Conservation (phyloP, 2,888 invertebrate genomes). For the Epistrophe grossulariae region DNA sequence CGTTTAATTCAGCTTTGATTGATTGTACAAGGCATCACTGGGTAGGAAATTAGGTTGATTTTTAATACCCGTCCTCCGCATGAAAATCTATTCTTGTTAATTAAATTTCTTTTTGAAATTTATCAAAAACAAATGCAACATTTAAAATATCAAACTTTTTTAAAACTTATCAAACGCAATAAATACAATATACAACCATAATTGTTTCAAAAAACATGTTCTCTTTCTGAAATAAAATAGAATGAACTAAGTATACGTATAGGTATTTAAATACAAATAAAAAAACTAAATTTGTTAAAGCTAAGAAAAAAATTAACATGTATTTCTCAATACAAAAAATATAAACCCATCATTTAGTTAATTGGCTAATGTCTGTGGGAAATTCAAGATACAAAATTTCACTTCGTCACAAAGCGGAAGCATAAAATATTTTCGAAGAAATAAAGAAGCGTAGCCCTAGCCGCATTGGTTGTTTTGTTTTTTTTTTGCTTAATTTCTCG, state of each 20-base stretch:
- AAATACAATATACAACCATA: no score
- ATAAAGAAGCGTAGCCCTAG: constrained; percentile 16
- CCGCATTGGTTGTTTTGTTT: not conserved
- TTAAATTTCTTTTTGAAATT: no score
- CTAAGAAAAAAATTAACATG: constrained; percentile 6
- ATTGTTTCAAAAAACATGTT: not conserved
- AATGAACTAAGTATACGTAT: not conserved
- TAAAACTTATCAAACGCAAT: not conserved
- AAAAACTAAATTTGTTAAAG: not conserved
- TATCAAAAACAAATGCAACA: no score
- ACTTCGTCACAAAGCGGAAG: constrained; percentile 24
- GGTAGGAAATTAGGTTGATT: no score
- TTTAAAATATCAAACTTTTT: not conserved
- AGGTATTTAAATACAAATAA: not conserved
- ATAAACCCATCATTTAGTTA: not conserved
- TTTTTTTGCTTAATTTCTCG: not conserved
- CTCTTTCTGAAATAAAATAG: not conserved
- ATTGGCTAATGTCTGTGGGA: constrained; percentile 29
- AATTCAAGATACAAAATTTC: constrained; percentile 15
- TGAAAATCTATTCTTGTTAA: no score
- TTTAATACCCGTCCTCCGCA: no score
- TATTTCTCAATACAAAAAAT: not conserved
- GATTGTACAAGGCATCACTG: no score
- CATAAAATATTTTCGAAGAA: constrained; percentile 6
- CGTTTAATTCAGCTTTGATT: no score